Evolutionary conservation across 2,113 vertebrate genomes (phyloP).

Genomic region (Felis catus): DNA sequence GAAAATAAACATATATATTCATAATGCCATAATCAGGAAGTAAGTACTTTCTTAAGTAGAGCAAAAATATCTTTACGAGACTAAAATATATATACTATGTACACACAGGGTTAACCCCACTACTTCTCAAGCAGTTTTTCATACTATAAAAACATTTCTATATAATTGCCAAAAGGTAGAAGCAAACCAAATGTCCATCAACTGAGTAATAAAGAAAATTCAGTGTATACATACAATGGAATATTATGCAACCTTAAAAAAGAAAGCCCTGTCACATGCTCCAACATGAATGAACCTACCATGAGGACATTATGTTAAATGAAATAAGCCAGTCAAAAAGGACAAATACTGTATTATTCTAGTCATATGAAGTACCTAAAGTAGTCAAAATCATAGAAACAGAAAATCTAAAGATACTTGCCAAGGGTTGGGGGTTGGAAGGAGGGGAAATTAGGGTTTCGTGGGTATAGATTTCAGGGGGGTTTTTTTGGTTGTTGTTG

Average conservation of each 20-base stretch:
- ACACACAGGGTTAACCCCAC: neutral
- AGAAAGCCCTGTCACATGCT: neutral
- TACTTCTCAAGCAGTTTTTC: conserved; percentile 42
- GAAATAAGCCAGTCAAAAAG: neutral
- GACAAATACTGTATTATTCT: neutral
- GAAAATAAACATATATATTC: conserved; percentile 51
- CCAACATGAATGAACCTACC: neutral
- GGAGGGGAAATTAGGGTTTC: neutral
- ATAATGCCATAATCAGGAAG: conserved; percentile 14
- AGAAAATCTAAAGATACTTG: neutral
- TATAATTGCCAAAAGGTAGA: neutral
- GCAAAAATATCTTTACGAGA: conserved; percentile 30
- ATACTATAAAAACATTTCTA: conserved; percentile 29
- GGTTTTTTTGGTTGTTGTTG: too few relatives aligned
- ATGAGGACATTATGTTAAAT: neutral
- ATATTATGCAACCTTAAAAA: neutral
- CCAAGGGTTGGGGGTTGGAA: neutral
- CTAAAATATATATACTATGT: neutral
- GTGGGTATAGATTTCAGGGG: neutral
- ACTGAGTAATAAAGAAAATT: conserved; percentile 18
- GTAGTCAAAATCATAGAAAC: conserved; percentile 25
- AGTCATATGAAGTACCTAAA: neutral
- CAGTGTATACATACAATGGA: neutral
- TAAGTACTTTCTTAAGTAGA: conserved; percentile 47
- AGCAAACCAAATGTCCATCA: neutral